Evolutionary conservation across 2,113 vertebrate species (phyloP), one percentile per base, ranked within the genome.

Genomic region (Piliocolobus tephrosceles): DNA sequence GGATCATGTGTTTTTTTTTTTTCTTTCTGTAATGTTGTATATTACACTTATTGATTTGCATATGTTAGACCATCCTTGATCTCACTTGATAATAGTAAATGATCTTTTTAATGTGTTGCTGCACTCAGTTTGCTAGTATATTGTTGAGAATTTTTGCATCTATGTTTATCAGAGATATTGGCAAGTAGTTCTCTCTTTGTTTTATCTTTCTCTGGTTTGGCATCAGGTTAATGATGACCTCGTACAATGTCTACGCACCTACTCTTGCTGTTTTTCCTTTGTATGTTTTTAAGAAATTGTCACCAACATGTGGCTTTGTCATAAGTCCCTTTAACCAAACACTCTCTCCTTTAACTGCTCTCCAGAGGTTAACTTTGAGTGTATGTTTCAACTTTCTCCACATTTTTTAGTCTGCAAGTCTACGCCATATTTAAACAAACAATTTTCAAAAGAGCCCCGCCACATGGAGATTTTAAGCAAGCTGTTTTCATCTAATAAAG

Each of bases 381-480:
- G 92, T 96, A 18, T 95, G 18, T 90, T 96, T 76, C 83, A 55
- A 30, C 43, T 70, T 80, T 93, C 55, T 92, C 20, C 38, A 68
- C 92, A 79, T 20, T 95, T 89, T 73, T 95, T 52, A 90, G 55
- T 66, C 80, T 94, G 70, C 13, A 88, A 92, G 96, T 92, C 47
- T 73, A 40, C 94, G 91, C 73, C 50, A 90, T 75, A n/a, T 93
- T 97, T 97, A 78, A 96, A 79, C 80, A 94, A 95, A 97, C 73
- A 93, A 25, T 83, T 94, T 93, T 93, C 92, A 85, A 95, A 97
- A 83, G 68, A 96, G 30, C 22, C 20, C 8, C 88, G 83, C 55
- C 43, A 90, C 95, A 72, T 92, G 94, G 97, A 97, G 96, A 87
- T 93, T 98, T 95, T 87, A 96, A 95, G 92, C 95, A 98, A 97